Evolutionary conservation across 2,113 vertebrate genomes (phyloP).

Genomic region (Conger conger): DNA sequence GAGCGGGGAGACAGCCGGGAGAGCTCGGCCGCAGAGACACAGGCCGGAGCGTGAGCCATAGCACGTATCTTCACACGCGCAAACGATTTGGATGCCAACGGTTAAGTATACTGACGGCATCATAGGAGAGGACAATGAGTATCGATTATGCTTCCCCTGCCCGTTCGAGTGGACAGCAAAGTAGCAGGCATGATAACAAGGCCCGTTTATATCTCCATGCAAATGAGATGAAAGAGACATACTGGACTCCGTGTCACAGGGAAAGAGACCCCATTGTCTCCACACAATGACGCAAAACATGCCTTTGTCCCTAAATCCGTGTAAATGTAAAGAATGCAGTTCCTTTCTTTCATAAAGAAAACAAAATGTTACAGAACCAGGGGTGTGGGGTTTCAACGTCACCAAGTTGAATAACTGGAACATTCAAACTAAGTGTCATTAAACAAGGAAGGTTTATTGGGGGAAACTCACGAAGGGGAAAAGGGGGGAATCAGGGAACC

Average conservation of each 20-base stretch:
- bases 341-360: background rate
- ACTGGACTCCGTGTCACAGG: slow-evolving; percentile 20
- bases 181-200: slow-evolving; percentile 37
- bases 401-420: no score
- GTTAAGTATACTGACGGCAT: slow-evolving; percentile 21
- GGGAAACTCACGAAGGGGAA: no score
- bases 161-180: slow-evolving; percentile 40
- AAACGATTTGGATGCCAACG: background rate
- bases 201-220: slow-evolving; percentile 42
- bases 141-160: slow-evolving; percentile 47
- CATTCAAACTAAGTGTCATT: no score
- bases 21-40: background rate
- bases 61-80: background rate
- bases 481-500: no score
- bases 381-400: no score
- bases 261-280: slow-evolving; percentile 8
- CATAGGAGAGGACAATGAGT: slow-evolving; percentile 35
- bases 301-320: background rate
- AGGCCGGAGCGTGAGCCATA: background rate
- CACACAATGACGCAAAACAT: background rate
- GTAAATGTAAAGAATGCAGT: background rate
- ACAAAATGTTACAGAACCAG: background rate
- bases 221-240: slow-evolving; percentile 42
- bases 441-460: no score
- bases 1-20: background rate